Conservation (phyloP, 2,113 vertebrate genomes). For the Xenopus borealis region DNA sequence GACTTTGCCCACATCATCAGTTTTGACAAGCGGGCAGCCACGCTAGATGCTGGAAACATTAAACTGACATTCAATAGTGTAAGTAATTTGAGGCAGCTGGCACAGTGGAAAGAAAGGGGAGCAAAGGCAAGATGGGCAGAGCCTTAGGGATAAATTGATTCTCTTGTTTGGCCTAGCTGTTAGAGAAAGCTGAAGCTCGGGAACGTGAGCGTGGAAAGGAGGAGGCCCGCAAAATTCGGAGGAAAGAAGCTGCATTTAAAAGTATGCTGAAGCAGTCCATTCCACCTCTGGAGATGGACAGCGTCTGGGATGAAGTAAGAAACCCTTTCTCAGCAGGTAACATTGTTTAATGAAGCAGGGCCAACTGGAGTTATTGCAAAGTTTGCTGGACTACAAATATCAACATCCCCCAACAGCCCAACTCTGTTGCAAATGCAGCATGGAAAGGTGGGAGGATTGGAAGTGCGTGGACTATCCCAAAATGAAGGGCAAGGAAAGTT, state of each 20-base stretch:
- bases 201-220: conserved; percentile 69
- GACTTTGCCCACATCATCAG: conserved; percentile 71
- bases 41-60: conserved; percentile 70
- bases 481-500: no score
- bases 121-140: neutral
- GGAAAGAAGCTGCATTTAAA: conserved; percentile 68
- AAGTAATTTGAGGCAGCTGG: conserved; percentile 45
- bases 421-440: no score
- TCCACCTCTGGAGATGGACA: conserved; percentile 62
- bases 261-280: conserved; percentile 68
- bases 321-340: neutral
- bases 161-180: conserved; percentile 52
- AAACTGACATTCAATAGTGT: conserved; percentile 72
- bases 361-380: no score
- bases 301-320: conserved; percentile 67
- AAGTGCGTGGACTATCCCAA: no score
- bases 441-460: no score
- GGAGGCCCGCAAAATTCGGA: conserved; percentile 62
- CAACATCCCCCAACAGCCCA: no score
- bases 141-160: neutral
- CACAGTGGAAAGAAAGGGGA: neutral
- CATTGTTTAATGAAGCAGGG: no score
- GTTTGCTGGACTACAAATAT: no score
- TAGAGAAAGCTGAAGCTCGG: conserved; percentile 68
- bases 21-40: conserved; percentile 70